phyloP scores from a whole-genome alignment of 2,113 vertebrate species.

The Prunella fulvescens region DNA sequence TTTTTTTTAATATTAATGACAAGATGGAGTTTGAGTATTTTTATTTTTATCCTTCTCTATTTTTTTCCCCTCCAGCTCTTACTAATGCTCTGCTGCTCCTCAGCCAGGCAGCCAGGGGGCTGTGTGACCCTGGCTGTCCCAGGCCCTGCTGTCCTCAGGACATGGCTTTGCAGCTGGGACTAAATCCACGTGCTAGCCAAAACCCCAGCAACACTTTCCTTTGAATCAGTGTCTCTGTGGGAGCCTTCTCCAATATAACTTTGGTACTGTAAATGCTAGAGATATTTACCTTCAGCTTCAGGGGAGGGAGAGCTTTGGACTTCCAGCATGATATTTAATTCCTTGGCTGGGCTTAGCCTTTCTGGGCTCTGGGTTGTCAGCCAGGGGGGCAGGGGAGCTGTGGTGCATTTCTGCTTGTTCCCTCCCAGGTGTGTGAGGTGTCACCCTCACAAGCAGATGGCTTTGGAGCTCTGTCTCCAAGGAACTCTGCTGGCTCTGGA shows the following conservation, averaged over 20 bases:
- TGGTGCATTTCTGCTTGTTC: neutral
- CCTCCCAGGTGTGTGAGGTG: neutral
- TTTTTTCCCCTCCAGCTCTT: neutral
- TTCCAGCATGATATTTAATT: constrained; percentile 28
- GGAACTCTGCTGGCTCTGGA: neutral
- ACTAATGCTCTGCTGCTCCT: neutral
- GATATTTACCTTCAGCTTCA: constrained; percentile 51
- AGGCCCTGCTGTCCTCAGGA: neutral
- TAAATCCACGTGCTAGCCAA: neutral
- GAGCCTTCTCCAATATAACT: neutral
- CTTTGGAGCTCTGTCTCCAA: neutral
- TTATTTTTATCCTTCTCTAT: neutral
- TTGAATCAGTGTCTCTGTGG: neutral
- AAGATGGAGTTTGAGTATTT: neutral
- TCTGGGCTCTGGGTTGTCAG: neutral
- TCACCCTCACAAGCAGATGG: neutral
- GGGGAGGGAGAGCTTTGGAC: neutral
- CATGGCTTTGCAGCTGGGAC: neutral
- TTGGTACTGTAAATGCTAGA: constrained; percentile 36
- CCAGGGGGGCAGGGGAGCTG: neutral
- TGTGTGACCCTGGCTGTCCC: neutral
- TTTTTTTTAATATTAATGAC: neutral
- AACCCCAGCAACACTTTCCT: neutral
- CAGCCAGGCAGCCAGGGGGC: neutral
- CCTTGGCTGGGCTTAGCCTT: neutral